Conservation (phyloP, 2,113 vertebrate species). For the Tetrao urogallus region DNA sequence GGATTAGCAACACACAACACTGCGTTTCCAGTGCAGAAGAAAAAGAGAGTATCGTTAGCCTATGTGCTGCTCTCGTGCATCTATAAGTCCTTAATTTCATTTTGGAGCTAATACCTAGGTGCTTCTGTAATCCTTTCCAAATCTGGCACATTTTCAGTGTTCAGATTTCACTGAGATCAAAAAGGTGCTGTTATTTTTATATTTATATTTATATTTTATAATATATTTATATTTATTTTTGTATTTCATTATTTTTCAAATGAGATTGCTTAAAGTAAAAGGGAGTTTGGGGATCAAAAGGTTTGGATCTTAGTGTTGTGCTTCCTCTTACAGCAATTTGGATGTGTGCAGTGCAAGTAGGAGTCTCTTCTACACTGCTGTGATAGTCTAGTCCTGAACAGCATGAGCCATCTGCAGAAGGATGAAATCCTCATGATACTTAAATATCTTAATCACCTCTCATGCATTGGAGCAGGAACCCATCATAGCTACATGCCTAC, state of each 20-base stretch:
- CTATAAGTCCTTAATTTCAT: background rate
- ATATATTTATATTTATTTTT: too few relatives aligned
- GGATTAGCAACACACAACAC: background rate
- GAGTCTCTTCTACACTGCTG: background rate
- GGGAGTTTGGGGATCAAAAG: background rate
- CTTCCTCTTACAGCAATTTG: background rate
- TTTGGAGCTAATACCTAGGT: background rate
- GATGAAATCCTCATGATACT: accelerated
- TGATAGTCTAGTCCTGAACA: background rate
- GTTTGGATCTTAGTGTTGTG: background rate
- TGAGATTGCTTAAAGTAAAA: background rate
- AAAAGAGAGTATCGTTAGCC: background rate
- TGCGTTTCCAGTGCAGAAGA: background rate
- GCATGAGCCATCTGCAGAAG: background rate
- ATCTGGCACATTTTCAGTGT: background rate
- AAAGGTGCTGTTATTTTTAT: too few relatives aligned
- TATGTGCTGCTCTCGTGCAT: background rate
- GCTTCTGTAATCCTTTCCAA: background rate
- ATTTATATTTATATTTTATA: too few relatives aligned
- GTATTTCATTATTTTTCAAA: background rate
- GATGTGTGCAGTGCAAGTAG: background rate
- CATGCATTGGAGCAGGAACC: background rate
- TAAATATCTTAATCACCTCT: background rate
- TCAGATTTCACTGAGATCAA: background rate
- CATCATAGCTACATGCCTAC: background rate